Conservation (phyloP, 2,888 invertebrate genomes). For the Cyclophora albipunctata region DNA sequence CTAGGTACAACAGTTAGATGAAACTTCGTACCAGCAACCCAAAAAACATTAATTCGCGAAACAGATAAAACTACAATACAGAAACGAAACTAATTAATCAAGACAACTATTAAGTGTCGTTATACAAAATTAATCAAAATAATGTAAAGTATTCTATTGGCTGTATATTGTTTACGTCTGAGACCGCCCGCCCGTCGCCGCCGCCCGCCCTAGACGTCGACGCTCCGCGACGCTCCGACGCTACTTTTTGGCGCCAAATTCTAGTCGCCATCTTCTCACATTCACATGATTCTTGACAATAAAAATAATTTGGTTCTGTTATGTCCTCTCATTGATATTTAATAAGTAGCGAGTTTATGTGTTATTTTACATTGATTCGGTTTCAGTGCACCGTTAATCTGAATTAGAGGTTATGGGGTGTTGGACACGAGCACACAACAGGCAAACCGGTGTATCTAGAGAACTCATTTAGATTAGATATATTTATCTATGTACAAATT, state of each 20-base stretch:
- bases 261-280: constrained; percentile 52
- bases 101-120: constrained; percentile 3
- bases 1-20: too few relatives aligned
- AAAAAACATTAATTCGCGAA: too few relatives aligned
- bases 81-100: constrained; percentile 8
- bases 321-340: constrained; percentile 30
- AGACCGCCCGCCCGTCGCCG: constrained; percentile 15
- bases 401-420: too few relatives aligned
- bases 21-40: too few relatives aligned
- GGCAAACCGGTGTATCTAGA: too few relatives aligned
- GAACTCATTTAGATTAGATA: too few relatives aligned
- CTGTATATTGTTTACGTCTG: constrained; percentile 34
- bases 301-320: constrained; percentile 53
- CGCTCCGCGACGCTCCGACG: constrained; percentile 33
- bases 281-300: constrained; percentile 57
- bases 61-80: too few relatives aligned
- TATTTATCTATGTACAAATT: too few relatives aligned
- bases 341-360: constrained; percentile 22
- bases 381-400: too few relatives aligned
- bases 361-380: constrained; percentile 3
- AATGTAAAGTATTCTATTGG: constrained; percentile 29
- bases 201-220: constrained; percentile 18
- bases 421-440: too few relatives aligned
- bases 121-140: constrained; percentile 29
- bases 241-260: constrained; percentile 56